Conservation (phyloP, 1,140 invertebrate species). For the Bombus fervidus region DNA sequence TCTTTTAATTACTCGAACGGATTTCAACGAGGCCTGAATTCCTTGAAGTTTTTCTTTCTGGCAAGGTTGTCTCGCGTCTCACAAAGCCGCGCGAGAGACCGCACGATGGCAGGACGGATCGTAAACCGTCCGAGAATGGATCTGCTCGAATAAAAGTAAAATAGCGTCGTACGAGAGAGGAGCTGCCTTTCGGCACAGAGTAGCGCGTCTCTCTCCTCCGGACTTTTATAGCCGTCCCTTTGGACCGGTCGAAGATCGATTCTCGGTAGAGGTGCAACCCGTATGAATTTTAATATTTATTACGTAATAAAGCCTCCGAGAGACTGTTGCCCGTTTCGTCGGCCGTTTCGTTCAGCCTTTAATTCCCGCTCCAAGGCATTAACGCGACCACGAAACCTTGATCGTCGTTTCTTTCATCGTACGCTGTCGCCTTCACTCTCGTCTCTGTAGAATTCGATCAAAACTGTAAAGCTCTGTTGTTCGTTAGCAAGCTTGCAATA, state of each 20-base stretch:
- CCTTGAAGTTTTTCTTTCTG: background rate
- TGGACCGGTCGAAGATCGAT: constrained; percentile 63
- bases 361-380: constrained; percentile 10
- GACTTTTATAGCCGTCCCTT: constrained; percentile 68
- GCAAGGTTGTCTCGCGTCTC: background rate
- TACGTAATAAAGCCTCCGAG: constrained; percentile 62
- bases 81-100: background rate
- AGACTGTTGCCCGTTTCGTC: constrained; percentile 16
- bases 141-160: constrained; percentile 61
- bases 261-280: constrained; percentile 64
- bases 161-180: constrained; percentile 42
- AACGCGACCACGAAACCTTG: constrained; percentile 19
- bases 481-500: no score
- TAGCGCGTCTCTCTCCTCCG: constrained; percentile 22
- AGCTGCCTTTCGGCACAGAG: constrained; percentile 41
- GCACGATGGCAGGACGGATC: constrained; percentile 29
- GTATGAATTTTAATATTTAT: constrained; percentile 72
- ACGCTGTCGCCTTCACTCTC: background rate
- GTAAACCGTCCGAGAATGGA: constrained; percentile 54
- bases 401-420: constrained; percentile 1
- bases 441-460: no score
- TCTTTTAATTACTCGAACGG: background rate
- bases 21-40: background rate
- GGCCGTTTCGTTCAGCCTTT: constrained; percentile 14
- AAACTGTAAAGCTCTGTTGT: no score